Evolutionary conservation across 2,113 vertebrate genomes (phyloP), one percentile per base, ranked within the genome.

Genomic region (Lathamus discolor): DNA sequence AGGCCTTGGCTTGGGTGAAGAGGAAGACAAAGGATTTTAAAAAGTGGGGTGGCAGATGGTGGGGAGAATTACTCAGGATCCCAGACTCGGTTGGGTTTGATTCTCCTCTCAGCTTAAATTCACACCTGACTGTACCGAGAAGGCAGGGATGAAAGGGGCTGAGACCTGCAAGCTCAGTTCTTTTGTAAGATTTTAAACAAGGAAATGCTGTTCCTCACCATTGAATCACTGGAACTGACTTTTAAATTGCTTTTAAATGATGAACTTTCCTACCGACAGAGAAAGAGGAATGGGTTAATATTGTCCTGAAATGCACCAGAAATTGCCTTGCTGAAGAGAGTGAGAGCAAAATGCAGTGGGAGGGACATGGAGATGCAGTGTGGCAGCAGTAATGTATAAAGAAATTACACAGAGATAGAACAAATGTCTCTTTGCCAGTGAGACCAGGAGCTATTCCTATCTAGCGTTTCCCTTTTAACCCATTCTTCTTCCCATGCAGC

Each of bases 231-330:
- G 91, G 69, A 84, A 93, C 13, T 8, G 55, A 86, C n/a, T 89
- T 95, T 52, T 52, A 79, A 93, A 83, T 87, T 81, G 76, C 69
- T 81, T 84, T 78, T 70, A 79, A 85, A 80, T 91, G 48, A 62
- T 44, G 33, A 92, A 78, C 62, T 27, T 83, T 86, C 24, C 78
- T 44, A 16, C 89, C 75, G 74, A 46, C 63, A 59, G 72, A 92
- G 74, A 74, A 94, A 92, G 86, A 95, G 69, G 90, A 95, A 96
- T 43, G 92, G 86, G 96, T 97, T 96, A 95, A 97, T 95, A 83
- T 48, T 97, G 96, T 97, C 96, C 97, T 97, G 95, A 97, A 96
- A 97, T 96, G 95, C 93, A 96, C 96, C 92, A 97, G 89, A 95
- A 97, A 96, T 95, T 96, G 95, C 83, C 76, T 96, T 88, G 88